phyloP scores from a whole-genome alignment of 2,797 vertebrate genomes.

The Telmatherina bonti region DNA sequence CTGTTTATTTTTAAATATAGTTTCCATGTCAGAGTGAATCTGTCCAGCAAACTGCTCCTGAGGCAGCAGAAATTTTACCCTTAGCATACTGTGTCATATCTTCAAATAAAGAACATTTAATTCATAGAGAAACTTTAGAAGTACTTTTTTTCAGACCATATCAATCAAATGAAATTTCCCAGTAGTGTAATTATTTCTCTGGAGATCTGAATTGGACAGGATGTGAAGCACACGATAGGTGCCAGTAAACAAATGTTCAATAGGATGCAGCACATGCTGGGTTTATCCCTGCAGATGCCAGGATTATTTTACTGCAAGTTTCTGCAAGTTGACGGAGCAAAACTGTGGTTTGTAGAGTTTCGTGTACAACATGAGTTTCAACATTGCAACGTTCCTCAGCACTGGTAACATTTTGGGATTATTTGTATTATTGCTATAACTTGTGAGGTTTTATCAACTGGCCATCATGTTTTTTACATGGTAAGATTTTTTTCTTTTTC shows the following conservation, averaged over 20 bases:
- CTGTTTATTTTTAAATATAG: neutral
- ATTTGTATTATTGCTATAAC: neutral
- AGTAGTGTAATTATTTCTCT: conserved; percentile 24
- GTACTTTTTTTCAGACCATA: conserved; percentile 16
- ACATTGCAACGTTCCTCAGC: neutral
- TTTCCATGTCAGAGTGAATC: neutral
- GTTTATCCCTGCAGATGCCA: conserved; percentile 4
- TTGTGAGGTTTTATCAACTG: neutral
- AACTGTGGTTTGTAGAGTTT: conserved; percentile 4
- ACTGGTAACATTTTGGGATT: neutral
- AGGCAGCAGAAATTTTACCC: conserved; percentile 15
- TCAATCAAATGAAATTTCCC: conserved; percentile 34
- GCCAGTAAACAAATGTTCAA: conserved; percentile 32
- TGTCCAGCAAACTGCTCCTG: neutral
- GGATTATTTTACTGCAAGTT: conserved; percentile 25
- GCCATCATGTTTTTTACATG: conserved; percentile 1
- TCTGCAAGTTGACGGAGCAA: conserved; percentile 28
- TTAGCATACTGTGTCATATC: conserved; percentile 17
- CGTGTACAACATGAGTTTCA: neutral
- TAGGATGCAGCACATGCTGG: conserved; percentile 10
- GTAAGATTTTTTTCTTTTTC: neutral
- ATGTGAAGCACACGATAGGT: conserved; percentile 18
- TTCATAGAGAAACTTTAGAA: conserved; percentile 1
- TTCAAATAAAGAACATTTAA: conserved; percentile 17
- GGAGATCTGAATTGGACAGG: conserved; percentile 2